Base-by-base conservation (phyloP, 2,113 vertebrate species). In the Etheostoma cragini region DNA sequence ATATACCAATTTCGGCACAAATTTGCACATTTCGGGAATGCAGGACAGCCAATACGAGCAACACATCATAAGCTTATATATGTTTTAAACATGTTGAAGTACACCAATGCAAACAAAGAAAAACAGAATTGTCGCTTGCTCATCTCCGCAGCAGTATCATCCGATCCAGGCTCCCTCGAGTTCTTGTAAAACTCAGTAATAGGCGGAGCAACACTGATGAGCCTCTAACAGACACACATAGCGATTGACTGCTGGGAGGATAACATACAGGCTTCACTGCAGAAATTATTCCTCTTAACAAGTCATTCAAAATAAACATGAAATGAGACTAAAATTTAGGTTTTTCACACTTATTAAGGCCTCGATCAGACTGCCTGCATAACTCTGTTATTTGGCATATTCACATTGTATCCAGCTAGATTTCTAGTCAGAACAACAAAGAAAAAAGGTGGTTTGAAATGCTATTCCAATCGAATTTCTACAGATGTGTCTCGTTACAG, bases 121-220 rank as follows among this genome's bases (percentile, higher is more conserved):
- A 69, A 35, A 26, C 38, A 50, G 57, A n/a, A 42, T 42, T 57
- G 26, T 69, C 46, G 47, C 50, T 19, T 42, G 33, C 5, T 72
- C 61, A 38, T 63, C 42, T 63, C 30, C 0, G 21, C 69, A 68
- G 56, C 63, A 19, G 45, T 17, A 47, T 52, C 45, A 85, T 85
- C 30, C 56, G 64, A 81, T 78, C 74, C 78, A 16, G 53, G 45
- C 68, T 77, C 72, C 62, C 78, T 15, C 0, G 26, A 49, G 84
- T 54, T 26, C 65, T 65, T 70, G 69, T 70, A 78, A 47, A 14
- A 47, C 47, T 74, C 64, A 1, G 35, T 19, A 53, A 64, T 52
- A 66, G 72, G 71, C 14, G 33, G 65, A 75, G 71, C 81, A 82
- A 49, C 42, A 42, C 49, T 65, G 57, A 71, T 54, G 45, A 80